Percentiles rank a stretch among this genome's conserved stretches.
These are phyloP conservation scores for Plebejus melissa DNA, from an alignment of 2,888 invertebrate genomes.

Conservation along the genomic window DNA sequence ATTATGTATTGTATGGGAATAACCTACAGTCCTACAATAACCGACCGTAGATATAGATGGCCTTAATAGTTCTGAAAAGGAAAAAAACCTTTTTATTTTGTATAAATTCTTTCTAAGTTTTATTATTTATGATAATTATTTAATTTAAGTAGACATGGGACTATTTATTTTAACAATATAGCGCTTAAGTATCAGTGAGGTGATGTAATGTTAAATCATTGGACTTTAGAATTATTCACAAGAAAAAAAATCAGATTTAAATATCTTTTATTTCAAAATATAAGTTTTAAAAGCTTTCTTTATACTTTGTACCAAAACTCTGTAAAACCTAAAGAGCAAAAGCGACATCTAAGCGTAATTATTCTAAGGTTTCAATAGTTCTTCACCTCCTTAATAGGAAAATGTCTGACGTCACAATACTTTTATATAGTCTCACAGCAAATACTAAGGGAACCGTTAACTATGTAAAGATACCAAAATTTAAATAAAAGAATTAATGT, in stretches of 20 bases:
- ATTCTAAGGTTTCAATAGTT: not conserved
- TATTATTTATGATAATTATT: slow-evolving; percentile 61
- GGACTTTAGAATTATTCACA: not conserved
- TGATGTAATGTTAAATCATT: slow-evolving; percentile 49
- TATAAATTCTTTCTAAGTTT: slow-evolving; percentile 70
- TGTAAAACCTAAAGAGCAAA: not conserved
- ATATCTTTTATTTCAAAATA: not conserved
- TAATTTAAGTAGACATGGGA: slow-evolving; percentile 65
- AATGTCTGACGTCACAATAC: slow-evolving; percentile 38
- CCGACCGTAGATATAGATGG: not conserved
- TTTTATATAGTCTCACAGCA: slow-evolving; percentile 74
- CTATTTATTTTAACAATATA: slow-evolving; percentile 69
- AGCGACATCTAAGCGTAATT: not conserved
- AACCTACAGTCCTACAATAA: not conserved
- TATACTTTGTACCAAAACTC: not conserved
- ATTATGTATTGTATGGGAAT: not conserved
- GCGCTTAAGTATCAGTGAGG: slow-evolving; percentile 52
- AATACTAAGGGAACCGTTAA: slow-evolving; percentile 66
- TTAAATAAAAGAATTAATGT: slow-evolving; percentile 79
- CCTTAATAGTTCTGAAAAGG: slow-evolving; percentile 29
- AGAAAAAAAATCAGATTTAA: not conserved
- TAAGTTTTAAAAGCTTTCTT: not conserved
- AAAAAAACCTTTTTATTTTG: slow-evolving; percentile 53
- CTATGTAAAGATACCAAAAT: slow-evolving; percentile 71
- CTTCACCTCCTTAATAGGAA: slow-evolving; percentile 27